Evolutionary conservation across 2,797 vertebrate genomes (phyloP).

Genomic region (Chelonia mydas): DNA sequence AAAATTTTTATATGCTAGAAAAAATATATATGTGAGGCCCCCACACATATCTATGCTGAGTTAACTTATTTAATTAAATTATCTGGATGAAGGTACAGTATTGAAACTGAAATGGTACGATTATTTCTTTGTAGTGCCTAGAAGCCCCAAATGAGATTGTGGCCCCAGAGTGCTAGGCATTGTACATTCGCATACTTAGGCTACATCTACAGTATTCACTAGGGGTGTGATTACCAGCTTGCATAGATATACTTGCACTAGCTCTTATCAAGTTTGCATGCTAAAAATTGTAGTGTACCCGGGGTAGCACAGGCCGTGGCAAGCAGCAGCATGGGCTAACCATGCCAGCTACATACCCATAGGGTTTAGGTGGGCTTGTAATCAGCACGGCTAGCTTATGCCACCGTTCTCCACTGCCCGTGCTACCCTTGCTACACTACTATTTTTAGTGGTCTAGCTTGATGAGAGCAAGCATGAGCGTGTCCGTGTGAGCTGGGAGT

Average conservation of each 20-base stretch:
- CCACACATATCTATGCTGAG: conserved; percentile 1
- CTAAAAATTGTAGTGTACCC: background rate
- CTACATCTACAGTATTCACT: background rate
- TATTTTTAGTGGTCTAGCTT: background rate
- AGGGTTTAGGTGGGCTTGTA: background rate
- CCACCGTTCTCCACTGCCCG: background rate
- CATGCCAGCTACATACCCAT: background rate
- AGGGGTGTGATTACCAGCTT: background rate
- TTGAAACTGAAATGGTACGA: conserved; percentile 4
- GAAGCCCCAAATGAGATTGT: background rate
- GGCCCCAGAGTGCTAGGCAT: background rate
- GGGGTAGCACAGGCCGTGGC: background rate
- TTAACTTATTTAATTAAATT: conserved; percentile 33
- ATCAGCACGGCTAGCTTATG: background rate
- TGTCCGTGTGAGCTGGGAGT: background rate
- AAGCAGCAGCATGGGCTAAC: background rate
- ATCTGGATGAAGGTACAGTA: background rate
- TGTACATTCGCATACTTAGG: background rate
- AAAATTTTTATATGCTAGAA: background rate
- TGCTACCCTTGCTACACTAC: background rate
- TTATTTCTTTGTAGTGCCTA: conserved; percentile 33
- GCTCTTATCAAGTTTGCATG: background rate
- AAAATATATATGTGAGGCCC: conserved; percentile 16
- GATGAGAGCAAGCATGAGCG: background rate
- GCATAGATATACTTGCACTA: background rate